phyloP scores from a whole-genome alignment of 1,140 invertebrate genomes.

The Leptoteleia sp. region DNA sequence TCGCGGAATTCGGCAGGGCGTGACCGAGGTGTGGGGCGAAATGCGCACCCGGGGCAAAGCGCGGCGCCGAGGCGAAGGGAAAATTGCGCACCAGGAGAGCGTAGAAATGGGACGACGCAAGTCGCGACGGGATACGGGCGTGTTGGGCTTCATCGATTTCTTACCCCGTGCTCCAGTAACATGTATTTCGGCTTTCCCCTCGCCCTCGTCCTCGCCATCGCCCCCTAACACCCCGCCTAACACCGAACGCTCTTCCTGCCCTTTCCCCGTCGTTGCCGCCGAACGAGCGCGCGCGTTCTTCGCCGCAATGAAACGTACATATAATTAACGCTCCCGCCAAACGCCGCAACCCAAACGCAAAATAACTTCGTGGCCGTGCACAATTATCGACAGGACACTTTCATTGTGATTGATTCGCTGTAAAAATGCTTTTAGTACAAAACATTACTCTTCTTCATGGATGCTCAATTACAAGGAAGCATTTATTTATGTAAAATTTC shows the following conservation, averaged over 20 bases:
- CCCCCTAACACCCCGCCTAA: too few species aligned
- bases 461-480: too few species aligned
- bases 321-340: constrained; percentile 47
- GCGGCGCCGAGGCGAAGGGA: constrained; percentile 58
- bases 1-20: constrained; percentile 69
- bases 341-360: constrained; percentile 20
- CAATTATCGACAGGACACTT: too few species aligned
- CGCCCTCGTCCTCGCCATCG: too few species aligned
- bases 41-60: constrained; percentile 62
- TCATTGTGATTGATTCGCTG: too few species aligned
- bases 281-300: too few species aligned
- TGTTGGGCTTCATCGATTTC: constrained; percentile 80
- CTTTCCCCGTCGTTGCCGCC: too few species aligned
- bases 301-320: constrained; percentile 35
- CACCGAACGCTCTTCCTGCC: too few species aligned
- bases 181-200: constrained; percentile 46
- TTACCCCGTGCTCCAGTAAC: constrained; percentile 79
- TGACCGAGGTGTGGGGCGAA: constrained; percentile 73
- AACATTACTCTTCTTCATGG: too few species aligned
- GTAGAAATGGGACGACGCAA: constrained; percentile 61
- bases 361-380: constrained; percentile 17
- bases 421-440: too few species aligned
- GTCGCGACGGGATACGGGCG: constrained; percentile 60
- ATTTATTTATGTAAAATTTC: too few species aligned
- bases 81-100: constrained; percentile 47